Base-by-base conservation (phyloP, 2,113 vertebrate species). In the Azemiops feae region DNA sequence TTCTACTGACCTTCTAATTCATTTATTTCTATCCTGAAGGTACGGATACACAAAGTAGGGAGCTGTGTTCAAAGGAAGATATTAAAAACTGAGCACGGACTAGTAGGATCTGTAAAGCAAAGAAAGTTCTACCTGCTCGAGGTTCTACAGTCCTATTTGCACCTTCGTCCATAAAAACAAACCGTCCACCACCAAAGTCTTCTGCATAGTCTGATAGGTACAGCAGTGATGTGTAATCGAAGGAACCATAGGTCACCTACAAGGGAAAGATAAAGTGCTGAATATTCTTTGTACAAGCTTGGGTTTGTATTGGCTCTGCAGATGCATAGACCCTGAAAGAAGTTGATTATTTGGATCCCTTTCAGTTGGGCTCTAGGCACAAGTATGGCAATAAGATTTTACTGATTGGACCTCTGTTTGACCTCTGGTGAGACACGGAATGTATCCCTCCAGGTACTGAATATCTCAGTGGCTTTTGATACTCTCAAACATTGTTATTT, bases 211-310 rank as follows among this genome's bases (percentile, higher is more conserved):
- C 98, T 0, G 99, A 99, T 89, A 99, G 98, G 93, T 99, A 99
- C 0, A 99, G 98, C 91, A 99, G 97, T 0, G 99, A 99, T 0
- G 99, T 99, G 96, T 99, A 99, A 96, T 99, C 99, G 93, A 99
- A 99, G 5, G 99, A 99, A 64, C 99, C 99, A 0, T 99, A 99
- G 1, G 99, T 99, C 95, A 98, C 98, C 99, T 99, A 96, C 0
- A 23, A 95, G 88, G n/a, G 12, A 1, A 90, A 50, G 87, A 18
- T 58, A 14, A 92, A 1, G 85, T 20, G 94, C 0, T 22, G 18
- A 64, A 81, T 58, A 90, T 92, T 54, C 25, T 23, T 25, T 87
- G 16, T 45, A 43, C 8, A 22, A 43, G 9, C 25, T n/a, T 54
- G 60, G 54, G n/a, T 50, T 50, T 53, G 86, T 22, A 81, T 8